Base-by-base conservation (phyloP, 2,888 invertebrate genomes). In the Tromatobia lineatoria region DNA sequence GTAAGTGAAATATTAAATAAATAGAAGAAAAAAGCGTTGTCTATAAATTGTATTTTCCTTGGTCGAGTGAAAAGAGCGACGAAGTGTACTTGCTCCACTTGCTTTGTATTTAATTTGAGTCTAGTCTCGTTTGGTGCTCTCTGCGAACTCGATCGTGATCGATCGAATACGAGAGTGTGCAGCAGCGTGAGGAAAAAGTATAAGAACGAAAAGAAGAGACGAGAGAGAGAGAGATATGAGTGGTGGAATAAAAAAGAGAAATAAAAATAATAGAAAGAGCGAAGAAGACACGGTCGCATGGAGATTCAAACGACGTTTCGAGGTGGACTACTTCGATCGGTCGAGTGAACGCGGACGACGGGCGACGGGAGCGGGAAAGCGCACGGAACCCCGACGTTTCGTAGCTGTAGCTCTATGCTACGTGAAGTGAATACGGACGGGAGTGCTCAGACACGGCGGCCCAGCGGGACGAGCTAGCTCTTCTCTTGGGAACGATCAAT, bases 401-500 rank as follows among this genome's bases (percentile, higher is more conserved):
- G 73, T 57, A 50, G 47, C 57, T 20, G 71, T 57, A 54, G 64
- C 54, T 67, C 38, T 67, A 66, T 6, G 61, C 67, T 83, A 80
- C 83, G 83, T 80, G 83, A 80, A 80, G 80, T 77, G 80, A 83
- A 83, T 80, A 83, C 80, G 69, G 61, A 66, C 76, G 67, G 76
- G 38, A 80, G 77, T 61, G 67, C 73, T 66, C 73, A 54, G 80
- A 80, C 83, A 52, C 59, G 52, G 50, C 75, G 71, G 66, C 57
- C 74, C 67, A 67, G 54, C 79, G 70, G 74, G 47, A 38, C 80
- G 78, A 64, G 66, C 69, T 54, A 34, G 70, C 70, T 52, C 75
- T 64, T 75, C 81, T 81, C 81, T 70, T 78, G 81, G 84, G 84
- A 81, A 84, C 81, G 78, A 84, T 75, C 81, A 84, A 84, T 81